Evolutionary conservation across 2,797 vertebrate genomes (phyloP).

Genomic region (Neosilurus hyrtlii): DNA sequence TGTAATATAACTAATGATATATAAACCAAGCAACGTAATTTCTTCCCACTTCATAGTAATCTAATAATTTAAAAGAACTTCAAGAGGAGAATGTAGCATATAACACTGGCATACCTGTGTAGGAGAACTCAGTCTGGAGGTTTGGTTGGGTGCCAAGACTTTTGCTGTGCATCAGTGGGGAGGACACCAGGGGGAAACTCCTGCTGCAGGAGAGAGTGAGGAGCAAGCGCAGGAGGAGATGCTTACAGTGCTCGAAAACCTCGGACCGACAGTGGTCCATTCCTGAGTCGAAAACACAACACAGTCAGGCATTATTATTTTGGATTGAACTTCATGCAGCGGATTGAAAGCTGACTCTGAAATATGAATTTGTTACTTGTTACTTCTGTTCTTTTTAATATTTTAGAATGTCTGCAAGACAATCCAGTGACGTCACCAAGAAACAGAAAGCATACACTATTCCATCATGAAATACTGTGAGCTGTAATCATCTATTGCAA

Average conservation of each 20-base stretch:
- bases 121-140: conserved; percentile 87
- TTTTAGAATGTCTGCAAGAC: background rate
- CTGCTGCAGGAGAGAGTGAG: conserved; percentile 92
- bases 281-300: conserved; percentile 68
- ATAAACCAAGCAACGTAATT: no score
- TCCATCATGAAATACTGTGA: background rate
- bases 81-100: background rate
- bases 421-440: background rate
- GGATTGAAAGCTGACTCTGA: background rate
- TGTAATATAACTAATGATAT: no score
- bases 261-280: conserved; percentile 96
- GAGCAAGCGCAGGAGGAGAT: conserved; percentile 90
- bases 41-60: background rate
- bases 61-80: no score
- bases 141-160: conserved; percentile 87
- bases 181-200: conserved; percentile 90
- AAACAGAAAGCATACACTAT: background rate
- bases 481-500: background rate
- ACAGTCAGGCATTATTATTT: background rate
- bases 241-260: conserved; percentile 97
- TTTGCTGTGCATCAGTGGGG: conserved; percentile 89
- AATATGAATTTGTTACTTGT: no score
- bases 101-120: conserved; percentile 76
- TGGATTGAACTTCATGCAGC: background rate
- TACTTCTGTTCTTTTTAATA: background rate